Evolutionary conservation across 2,888 invertebrate genomes (phyloP).

Genomic region (Perithous albicinctus): DNA sequence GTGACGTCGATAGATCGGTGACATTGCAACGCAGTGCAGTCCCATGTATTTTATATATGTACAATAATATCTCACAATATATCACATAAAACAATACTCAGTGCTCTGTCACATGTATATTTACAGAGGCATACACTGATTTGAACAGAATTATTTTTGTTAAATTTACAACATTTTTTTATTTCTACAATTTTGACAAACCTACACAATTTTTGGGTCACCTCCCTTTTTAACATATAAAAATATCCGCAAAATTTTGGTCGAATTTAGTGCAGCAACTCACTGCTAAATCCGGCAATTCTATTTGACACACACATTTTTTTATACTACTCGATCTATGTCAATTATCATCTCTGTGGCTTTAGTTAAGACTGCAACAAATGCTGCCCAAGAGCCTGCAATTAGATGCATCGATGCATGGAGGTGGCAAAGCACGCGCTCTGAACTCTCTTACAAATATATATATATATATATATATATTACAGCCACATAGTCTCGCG

Average conservation of each 20-base stretch:
- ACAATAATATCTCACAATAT: background rate
- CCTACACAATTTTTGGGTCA: no score
- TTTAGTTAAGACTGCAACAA: constrained; percentile 48
- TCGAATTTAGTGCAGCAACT: no score
- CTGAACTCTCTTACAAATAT: constrained; percentile 66
- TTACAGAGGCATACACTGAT: no score
- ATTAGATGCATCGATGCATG: constrained; percentile 77
- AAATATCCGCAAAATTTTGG: no score
- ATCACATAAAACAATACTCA: constrained; percentile 21
- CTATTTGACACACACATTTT: no score
- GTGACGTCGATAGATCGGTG: constrained; percentile 67
- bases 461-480: no score
- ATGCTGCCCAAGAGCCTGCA: constrained; percentile 74
- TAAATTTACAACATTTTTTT: no score
- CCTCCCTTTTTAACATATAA: no score
- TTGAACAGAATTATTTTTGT: no score
- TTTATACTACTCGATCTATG: constrained; percentile 26
- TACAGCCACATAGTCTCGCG: constrained; percentile 48
- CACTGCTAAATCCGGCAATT: no score
- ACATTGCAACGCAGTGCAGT: constrained; percentile 51
- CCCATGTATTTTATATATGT: constrained; percentile 1
- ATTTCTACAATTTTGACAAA: no score
- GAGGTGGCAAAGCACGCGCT: constrained; percentile 79
- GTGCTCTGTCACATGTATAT: constrained; percentile 30
- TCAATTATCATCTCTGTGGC: constrained; percentile 54